Conservation (phyloP, 2,113 vertebrate genomes). For the Porphyrio hochstetteri region DNA sequence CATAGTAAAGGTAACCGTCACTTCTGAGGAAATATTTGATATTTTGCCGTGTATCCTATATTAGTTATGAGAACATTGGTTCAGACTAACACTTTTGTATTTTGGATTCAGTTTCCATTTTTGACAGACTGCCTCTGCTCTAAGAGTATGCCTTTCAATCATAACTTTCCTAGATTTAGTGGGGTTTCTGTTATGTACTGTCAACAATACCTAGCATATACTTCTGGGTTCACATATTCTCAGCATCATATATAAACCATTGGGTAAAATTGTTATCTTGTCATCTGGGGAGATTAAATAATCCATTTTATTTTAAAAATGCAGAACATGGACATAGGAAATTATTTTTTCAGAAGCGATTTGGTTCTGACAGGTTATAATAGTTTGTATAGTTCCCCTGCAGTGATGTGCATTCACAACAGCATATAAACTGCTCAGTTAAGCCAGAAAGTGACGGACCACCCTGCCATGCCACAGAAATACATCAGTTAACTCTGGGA, state of each 20-base stretch:
- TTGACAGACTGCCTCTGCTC: not conserved
- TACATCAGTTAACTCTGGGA: not conserved
- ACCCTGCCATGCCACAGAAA: not conserved
- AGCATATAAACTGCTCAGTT: not conserved
- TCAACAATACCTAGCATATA: not conserved
- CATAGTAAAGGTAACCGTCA: not conserved
- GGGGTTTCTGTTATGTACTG: not conserved
- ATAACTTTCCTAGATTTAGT: not conserved
- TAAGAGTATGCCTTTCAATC: not conserved
- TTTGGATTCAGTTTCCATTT: not conserved
- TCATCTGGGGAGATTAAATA: not conserved
- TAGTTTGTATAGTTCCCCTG: not conserved
- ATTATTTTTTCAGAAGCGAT: not conserved
- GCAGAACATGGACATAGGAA: not conserved
- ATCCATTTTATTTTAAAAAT: not conserved
- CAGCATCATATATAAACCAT: not conserved
- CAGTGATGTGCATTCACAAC: not conserved
- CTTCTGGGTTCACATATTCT: not conserved
- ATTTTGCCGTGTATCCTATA: not conserved
- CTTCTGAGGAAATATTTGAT: not conserved
- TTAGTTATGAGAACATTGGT: not conserved
- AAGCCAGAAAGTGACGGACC: not conserved
- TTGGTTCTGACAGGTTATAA: not conserved
- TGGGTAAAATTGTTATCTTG: not conserved
- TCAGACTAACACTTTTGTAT: not conserved